Evolutionary conservation across 2,888 invertebrate species (phyloP).

Genomic region (Leptinotarsa juncta): DNA sequence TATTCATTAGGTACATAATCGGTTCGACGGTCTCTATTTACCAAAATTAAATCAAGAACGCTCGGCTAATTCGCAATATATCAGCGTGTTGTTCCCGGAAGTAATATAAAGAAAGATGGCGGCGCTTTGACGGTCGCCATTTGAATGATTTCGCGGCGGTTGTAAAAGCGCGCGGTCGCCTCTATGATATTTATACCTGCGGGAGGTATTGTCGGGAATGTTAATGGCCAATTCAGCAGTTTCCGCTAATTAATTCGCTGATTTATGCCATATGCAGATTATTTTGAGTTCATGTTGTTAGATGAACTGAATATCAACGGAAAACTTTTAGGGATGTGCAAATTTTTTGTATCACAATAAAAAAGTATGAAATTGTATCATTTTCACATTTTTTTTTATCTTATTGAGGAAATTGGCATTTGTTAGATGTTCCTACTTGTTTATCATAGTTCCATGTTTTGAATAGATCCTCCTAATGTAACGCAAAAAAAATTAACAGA

Average conservation of each 20-base stretch:
- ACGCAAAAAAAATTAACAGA: too few species aligned
- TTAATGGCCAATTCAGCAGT: constrained; percentile 18
- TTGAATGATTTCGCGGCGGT: constrained; percentile 32
- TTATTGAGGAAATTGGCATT: too few species aligned
- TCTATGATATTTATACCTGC: constrained; percentile 48
- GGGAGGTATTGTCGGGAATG: constrained; percentile 16
- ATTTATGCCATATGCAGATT: constrained; percentile 13
- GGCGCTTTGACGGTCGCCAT: constrained; percentile 41
- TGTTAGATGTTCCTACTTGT: too few species aligned
- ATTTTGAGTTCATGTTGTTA: neutral
- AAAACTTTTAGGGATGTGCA: neutral
- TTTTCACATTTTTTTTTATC: neutral
- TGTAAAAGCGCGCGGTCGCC: constrained; percentile 39
- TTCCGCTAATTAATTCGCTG: constrained; percentile 23
- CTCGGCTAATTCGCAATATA: constrained; percentile 20
- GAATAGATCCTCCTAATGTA: too few species aligned
- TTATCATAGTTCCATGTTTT: too few species aligned
- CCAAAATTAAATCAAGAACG: constrained; percentile 15
- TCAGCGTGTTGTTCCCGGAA: constrained; percentile 29
- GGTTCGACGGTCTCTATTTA: neutral
- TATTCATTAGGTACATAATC: neutral
- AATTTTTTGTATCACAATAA: neutral
- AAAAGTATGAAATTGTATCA: neutral
- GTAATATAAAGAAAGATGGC: constrained; percentile 35
- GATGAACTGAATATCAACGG: neutral